Evolutionary conservation across 2,797 vertebrate genomes (phyloP).

Genomic region (Spinibarbus caldwelli): DNA sequence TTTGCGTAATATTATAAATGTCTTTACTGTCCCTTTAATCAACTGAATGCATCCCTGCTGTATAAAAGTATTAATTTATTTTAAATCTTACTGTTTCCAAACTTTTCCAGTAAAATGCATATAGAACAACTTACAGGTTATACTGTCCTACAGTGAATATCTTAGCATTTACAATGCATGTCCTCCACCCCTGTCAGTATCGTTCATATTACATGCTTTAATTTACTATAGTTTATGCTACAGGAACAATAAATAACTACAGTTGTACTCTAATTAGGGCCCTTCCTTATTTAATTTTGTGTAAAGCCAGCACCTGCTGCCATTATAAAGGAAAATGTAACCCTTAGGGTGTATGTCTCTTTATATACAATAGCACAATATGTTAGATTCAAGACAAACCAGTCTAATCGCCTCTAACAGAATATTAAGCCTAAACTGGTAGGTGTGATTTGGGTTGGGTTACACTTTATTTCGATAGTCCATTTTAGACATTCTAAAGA

Average conservation of each 20-base stretch:
- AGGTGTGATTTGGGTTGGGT: neutral
- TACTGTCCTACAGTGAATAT: neutral
- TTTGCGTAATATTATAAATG: too few species aligned
- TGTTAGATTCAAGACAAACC: neutral
- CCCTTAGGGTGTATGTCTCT: neutral
- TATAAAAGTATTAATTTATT: too few species aligned
- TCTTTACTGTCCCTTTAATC: too few species aligned
- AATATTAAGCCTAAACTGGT: neutral
- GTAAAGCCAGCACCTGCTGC: neutral
- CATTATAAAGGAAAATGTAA: neutral
- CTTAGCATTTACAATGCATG: neutral
- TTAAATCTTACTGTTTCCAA: too few species aligned
- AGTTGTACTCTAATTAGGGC: neutral
- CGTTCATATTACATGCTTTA: neutral
- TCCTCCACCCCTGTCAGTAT: neutral
- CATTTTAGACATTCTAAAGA: neutral
- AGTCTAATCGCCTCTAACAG: neutral
- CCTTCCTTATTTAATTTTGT: neutral
- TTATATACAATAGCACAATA: neutral
- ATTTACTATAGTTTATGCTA: conserved; percentile 5
- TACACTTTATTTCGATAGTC: neutral
- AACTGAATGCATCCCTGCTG: too few species aligned
- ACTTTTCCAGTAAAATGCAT: neutral
- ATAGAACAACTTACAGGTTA: neutral
- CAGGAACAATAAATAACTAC: neutral